phyloP scores from a whole-genome alignment of 2,888 invertebrate species.

The Matsumyia berberina region DNA sequence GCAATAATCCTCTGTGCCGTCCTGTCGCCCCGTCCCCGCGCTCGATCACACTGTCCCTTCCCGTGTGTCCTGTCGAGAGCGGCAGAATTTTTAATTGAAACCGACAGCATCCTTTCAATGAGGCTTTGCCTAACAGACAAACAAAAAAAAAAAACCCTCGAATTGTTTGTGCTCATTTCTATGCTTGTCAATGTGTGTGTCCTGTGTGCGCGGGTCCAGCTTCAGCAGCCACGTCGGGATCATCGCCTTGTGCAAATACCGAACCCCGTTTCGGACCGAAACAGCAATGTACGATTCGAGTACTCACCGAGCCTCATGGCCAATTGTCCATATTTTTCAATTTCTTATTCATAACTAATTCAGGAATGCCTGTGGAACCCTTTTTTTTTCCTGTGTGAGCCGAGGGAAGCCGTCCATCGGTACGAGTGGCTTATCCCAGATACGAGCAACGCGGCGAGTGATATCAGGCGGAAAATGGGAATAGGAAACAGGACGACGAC shows the following conservation, averaged over 20 bases:
- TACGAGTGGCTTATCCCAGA: slow-evolving; percentile 69
- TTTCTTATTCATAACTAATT: slow-evolving; percentile 77
- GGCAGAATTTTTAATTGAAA: slow-evolving; percentile 76
- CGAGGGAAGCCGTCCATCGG: slow-evolving; percentile 51
- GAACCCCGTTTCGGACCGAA: slow-evolving; percentile 53
- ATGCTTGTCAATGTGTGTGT: slow-evolving; percentile 59
- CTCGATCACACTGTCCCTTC: slow-evolving; percentile 17
- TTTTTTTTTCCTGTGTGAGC: slow-evolving; percentile 47
- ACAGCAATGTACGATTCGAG: slow-evolving; percentile 15
- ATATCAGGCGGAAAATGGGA: slow-evolving; percentile 76
- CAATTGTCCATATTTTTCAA: slow-evolving; percentile 77
- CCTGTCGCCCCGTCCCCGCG: slow-evolving; percentile 3
- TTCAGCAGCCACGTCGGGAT: slow-evolving; percentile 51
- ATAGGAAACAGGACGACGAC: slow-evolving; percentile 65
- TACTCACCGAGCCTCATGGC: slow-evolving; percentile 60
- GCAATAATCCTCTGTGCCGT: slow-evolving; percentile 68
- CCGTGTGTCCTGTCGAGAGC: slow-evolving; percentile 46
- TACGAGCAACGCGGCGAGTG: slow-evolving; percentile 57
- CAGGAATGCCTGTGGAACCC: slow-evolving; percentile 74
- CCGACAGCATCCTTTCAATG: slow-evolving; percentile 76
- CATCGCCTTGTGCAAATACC: slow-evolving; percentile 66
- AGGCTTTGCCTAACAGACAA: slow-evolving; percentile 41
- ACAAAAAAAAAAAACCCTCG: slow-evolving; percentile 37
- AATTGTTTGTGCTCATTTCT: slow-evolving; percentile 73
- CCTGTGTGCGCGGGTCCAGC: slow-evolving; percentile 15